Conservation (phyloP, 2,113 vertebrate species). For the Anoura caudifer region DNA sequence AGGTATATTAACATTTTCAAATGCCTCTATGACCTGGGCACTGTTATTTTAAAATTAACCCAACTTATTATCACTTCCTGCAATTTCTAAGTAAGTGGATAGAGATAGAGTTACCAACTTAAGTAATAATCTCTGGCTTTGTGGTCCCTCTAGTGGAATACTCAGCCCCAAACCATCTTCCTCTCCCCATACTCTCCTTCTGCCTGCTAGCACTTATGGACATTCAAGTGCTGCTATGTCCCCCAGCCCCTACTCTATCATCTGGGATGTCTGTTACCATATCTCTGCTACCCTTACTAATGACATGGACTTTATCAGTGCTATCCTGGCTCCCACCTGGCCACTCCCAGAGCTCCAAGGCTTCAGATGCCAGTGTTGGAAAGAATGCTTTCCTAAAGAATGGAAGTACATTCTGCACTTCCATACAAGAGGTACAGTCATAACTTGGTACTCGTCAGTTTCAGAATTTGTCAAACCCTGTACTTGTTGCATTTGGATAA, state of each 20-base stretch:
- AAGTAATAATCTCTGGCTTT: neutral
- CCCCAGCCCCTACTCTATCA: neutral
- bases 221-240: neutral
- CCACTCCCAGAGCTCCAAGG: neutral
- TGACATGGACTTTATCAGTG: neutral
- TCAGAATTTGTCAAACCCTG: too few species aligned
- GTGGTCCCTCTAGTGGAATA: neutral
- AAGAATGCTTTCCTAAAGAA: neutral
- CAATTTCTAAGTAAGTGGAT: neutral
- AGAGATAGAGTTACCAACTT: neutral
- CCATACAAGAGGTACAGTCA: neutral
- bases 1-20: neutral
- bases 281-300: neutral
- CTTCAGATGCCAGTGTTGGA: neutral
- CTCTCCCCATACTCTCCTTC: neutral
- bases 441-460: too few species aligned
- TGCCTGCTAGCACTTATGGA: neutral
- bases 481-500: too few species aligned
- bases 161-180: neutral
- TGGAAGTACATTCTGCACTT: neutral
- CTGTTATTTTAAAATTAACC: constrained; percentile 5
- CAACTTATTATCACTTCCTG: neutral
- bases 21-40: neutral
- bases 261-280: neutral
- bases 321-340: neutral